Conservation (phyloP, 2,797 vertebrate species). For the Rhinatrema bivittatum region DNA sequence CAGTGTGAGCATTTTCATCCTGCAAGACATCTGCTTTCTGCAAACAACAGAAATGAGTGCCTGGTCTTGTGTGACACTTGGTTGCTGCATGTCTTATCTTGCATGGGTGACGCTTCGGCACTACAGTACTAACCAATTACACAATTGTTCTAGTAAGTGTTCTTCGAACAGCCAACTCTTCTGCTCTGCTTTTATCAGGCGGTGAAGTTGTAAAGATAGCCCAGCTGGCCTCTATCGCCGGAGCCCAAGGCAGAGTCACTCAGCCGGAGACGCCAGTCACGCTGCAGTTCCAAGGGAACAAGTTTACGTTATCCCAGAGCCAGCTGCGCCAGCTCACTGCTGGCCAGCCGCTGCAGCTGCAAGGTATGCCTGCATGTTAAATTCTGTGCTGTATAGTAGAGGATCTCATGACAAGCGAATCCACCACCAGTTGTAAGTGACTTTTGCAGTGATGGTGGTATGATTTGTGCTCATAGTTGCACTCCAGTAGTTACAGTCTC, state of each 20-base stretch:
- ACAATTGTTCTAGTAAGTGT: no score
- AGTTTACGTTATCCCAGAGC: conserved; percentile 91
- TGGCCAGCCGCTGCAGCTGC: conserved; percentile 91
- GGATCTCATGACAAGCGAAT: no score
- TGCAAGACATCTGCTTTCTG: no score
- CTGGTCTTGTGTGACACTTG: no score
- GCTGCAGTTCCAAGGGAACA: conserved; percentile 95
- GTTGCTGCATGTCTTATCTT: no score
- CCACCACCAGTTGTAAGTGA: no score
- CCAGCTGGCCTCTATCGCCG: conserved; percentile 75
- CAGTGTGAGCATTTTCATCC: no score
- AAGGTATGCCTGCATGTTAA: conserved; percentile 64
- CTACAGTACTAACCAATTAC: no score
- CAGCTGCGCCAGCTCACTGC: conserved; percentile 95
- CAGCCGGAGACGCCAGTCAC: conserved; percentile 90
- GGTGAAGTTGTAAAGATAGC: conserved; percentile 83
- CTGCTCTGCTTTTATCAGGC: conserved; percentile 53
- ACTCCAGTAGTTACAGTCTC: no score
- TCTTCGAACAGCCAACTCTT: no score
- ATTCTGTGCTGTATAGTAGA: neutral
- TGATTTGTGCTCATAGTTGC: neutral
- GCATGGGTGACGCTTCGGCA: no score
- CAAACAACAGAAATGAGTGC: no score
- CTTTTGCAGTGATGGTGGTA: neutral
- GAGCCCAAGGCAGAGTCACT: conserved; percentile 71